These are phyloP conservation scores for Philonicus albiceps DNA, from an alignment of 2,888 invertebrate species.

Conservation along the genomic window DNA sequence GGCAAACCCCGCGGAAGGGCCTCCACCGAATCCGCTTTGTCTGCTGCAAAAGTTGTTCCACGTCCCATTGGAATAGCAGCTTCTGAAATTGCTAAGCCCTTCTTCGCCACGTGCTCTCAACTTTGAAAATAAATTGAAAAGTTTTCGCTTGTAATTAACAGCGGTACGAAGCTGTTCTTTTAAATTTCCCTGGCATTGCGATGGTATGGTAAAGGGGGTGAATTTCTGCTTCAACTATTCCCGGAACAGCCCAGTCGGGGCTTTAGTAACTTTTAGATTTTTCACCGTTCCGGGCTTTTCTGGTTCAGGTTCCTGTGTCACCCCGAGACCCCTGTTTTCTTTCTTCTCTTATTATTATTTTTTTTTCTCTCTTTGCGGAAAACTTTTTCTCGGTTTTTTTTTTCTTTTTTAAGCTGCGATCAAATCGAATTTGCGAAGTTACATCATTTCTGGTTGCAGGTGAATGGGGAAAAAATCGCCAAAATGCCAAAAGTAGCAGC, in stretches of 20 bases:
- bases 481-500: neutral
- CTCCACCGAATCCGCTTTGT: neutral
- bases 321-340: neutral
- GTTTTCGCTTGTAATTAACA: slow-evolving; percentile 33
- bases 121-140: slow-evolving; percentile 34
- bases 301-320: neutral
- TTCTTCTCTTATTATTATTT: neutral
- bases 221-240: slow-evolving; percentile 13
- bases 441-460: slow-evolving; percentile 21
- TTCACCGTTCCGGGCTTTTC: slow-evolving; percentile 5
- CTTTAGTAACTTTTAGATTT: slow-evolving; percentile 9
- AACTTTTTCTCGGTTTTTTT: neutral
- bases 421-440: slow-evolving; percentile 28
- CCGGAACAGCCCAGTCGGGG: neutral
- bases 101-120: slow-evolving; percentile 13
- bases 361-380: neutral
- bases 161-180: slow-evolving; percentile 30
- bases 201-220: neutral
- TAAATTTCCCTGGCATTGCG: neutral
- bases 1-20: neutral
- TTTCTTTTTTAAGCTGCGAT: neutral
- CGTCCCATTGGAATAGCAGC: neutral
- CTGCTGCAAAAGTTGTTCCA: neutral
- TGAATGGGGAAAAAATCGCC: slow-evolving; percentile 8
- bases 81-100: neutral